Evolutionary conservation across 2,113 vertebrate genomes (phyloP).

Genomic region (Aix galericulata): DNA sequence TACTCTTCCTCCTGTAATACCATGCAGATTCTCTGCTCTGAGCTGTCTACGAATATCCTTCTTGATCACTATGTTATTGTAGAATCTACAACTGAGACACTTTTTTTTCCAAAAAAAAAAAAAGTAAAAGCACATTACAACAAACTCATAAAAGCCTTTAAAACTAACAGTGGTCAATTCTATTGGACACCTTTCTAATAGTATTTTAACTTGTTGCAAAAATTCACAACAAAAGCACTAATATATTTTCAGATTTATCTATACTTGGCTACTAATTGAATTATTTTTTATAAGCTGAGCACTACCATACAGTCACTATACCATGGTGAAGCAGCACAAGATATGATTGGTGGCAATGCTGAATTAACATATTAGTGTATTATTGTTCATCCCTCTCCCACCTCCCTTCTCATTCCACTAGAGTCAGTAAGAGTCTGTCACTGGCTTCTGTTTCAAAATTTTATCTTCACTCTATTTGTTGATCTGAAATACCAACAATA

Average conservation of each 20-base stretch:
- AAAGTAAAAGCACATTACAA: background rate
- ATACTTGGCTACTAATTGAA: background rate
- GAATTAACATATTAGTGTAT: background rate
- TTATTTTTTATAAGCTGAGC: background rate
- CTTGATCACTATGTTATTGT: background rate
- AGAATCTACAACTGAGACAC: background rate
- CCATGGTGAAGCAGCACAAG: background rate
- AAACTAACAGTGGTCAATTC: background rate
- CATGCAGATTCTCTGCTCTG: background rate
- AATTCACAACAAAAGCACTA: background rate
- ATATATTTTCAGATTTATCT: background rate
- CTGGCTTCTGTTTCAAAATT: background rate
- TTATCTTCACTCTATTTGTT: background rate
- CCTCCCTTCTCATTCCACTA: background rate
- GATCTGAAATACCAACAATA: background rate
- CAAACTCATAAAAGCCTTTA: background rate
- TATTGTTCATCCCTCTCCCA: background rate
- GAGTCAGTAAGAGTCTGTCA: background rate
- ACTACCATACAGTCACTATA: background rate
- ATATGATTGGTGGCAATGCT: rapidly evolving
- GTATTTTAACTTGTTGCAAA: background rate
- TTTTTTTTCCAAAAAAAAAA: background rate
- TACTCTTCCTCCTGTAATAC: background rate
- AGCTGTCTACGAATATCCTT: background rate
- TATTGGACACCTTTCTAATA: background rate